phyloP scores from a whole-genome alignment of 2,888 invertebrate species.

The Chesias legatella region DNA sequence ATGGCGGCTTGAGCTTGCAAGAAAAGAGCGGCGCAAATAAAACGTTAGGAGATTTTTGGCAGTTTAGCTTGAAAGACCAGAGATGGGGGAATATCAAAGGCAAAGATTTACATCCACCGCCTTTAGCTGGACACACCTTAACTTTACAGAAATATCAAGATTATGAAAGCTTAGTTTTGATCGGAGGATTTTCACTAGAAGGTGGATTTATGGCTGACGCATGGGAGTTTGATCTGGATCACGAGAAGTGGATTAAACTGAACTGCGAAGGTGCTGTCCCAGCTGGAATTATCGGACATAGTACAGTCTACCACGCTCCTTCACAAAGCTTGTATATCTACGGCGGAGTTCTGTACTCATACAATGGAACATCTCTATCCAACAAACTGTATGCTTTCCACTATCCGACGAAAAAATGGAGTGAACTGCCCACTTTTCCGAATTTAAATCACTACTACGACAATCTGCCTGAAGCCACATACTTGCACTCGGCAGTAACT shows the following conservation, averaged over 20 bases:
- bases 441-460: conserved; percentile 80
- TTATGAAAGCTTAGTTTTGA: conserved; percentile 87
- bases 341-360: conserved; percentile 90
- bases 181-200: conserved; percentile 91
- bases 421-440: conserved; percentile 85
- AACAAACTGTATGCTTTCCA: conserved; percentile 90
- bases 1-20: conserved; percentile 89
- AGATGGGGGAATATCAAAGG: conserved; percentile 87
- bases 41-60: conserved; percentile 94
- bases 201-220: conserved; percentile 86
- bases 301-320: conserved; percentile 90
- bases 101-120: conserved; percentile 80
- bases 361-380: conserved; percentile 86
- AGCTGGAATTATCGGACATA: conserved; percentile 92
- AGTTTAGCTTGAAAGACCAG: conserved; percentile 92
- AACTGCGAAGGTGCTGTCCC: conserved; percentile 87
- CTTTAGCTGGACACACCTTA: conserved; percentile 94
- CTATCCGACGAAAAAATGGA: conserved; percentile 88
- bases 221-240: conserved; percentile 90
- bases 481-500: conserved; percentile 93
- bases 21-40: conserved; percentile 79
- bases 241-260: conserved; percentile 86
- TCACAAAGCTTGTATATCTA: conserved; percentile 93
- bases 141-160: conserved; percentile 88
- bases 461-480: conserved; percentile 86